Evolutionary conservation across 2,888 invertebrate genomes (phyloP).

Genomic region (Liodrosophila aerea): DNA sequence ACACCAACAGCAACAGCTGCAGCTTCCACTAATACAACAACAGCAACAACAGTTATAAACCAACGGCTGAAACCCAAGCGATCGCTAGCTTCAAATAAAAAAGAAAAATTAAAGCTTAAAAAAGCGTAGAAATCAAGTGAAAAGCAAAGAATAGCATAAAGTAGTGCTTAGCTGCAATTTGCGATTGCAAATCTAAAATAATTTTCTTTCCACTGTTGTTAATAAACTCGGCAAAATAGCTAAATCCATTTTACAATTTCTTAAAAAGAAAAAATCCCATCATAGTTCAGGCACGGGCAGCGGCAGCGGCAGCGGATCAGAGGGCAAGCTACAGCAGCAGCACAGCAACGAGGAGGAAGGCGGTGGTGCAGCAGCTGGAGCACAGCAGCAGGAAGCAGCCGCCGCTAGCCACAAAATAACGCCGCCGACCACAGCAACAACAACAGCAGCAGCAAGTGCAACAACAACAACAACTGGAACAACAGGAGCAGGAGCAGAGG

Average conservation of each 20-base stretch:
- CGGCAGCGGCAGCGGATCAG: slow-evolving; percentile 64
- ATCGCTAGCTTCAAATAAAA: neutral
- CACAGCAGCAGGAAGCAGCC: slow-evolving; percentile 73
- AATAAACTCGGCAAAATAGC: slow-evolving; percentile 81
- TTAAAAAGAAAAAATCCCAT: slow-evolving; percentile 81
- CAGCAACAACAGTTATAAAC: slow-evolving; percentile 12
- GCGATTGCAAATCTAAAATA: slow-evolving; percentile 24
- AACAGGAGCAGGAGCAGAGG: slow-evolving; percentile 19
- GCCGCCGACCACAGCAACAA: slow-evolving; percentile 56
- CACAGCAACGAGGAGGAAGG: slow-evolving; percentile 76
- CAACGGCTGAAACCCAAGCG: neutral
- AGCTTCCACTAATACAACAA: slow-evolving; percentile 50
- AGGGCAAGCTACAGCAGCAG: slow-evolving; percentile 74
- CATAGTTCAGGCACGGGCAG: slow-evolving; percentile 73
- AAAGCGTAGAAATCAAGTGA: slow-evolving; percentile 8
- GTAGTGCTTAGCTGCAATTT: slow-evolving; percentile 46
- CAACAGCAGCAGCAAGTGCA: slow-evolving; percentile 19
- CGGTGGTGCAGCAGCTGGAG: slow-evolving; percentile 77
- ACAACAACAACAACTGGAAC: slow-evolving; percentile 14
- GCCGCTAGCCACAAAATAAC: slow-evolving; percentile 72
- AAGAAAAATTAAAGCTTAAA: slow-evolving; percentile 9
- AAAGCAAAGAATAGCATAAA: slow-evolving; percentile 7
- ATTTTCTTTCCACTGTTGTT: slow-evolving; percentile 59
- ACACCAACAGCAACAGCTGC: slow-evolving; percentile 8
- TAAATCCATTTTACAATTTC: slow-evolving; percentile 82